Base-by-base conservation (phyloP, 2,797 vertebrate species). In the Enoplosus armatus region DNA sequence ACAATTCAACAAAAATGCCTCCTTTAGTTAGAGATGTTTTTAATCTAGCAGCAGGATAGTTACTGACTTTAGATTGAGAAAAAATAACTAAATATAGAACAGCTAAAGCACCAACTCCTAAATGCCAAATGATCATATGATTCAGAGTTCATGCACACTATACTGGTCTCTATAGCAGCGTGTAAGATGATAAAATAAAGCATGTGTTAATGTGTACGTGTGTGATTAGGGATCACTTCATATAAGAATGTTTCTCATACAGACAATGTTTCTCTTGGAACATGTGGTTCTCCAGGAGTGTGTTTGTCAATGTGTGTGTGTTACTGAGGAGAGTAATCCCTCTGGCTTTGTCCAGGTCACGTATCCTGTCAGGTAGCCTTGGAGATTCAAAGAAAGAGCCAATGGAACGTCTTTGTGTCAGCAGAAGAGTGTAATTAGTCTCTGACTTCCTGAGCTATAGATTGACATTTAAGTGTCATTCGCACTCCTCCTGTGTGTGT, bases 401-500 rank as follows among this genome's bases (percentile, higher is more conserved):
- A 75, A 72, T 75, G 75, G 80, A 92, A 92, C 45, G 75, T 83
- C 80, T 91, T 90, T 90, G 75, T 85, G 82, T 90, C 82, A 85
- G 85, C 87, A 88, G 65, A 86, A 33, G 35, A 64, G 59, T 77
- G 73, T 91, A 90, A 92, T 93, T 92, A 93, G 86, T 83, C 70
- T 72, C 70, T 77, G 65, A 84, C 81, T 89, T 91, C 78, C 78
- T 83, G 80, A 85, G 80, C 80, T 56, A 29, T 43, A 79, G 66
- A 89, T 70, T 92, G 89, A 91, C 90, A 92, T 92, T 88, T 87
- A 87, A 83, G 79, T 80, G 77, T 87, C 71, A 77, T 82, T 88
- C 35, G 11, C 53, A 72, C 71, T 74, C 33, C 15, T 53, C 12
- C 31, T 51, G 50, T 63, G 61, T 64, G 43, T 62, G 24, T 61